Percentiles rank a stretch among this genome's conserved stretches.
Evolutionary conservation across 1,140 invertebrate species (phyloP).

Genomic region (Megalopta genalis): DNA sequence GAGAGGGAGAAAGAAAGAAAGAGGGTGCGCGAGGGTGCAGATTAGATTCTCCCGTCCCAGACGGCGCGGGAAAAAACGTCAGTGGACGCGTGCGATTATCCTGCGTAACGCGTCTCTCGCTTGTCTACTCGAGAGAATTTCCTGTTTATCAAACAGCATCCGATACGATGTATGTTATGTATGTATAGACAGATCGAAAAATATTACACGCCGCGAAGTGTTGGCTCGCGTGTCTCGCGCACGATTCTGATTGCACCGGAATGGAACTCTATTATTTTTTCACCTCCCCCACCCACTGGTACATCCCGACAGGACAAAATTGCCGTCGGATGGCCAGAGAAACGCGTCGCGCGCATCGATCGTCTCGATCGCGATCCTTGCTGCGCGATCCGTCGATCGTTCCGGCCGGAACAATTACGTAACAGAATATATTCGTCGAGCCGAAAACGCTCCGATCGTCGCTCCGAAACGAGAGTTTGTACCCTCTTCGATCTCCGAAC

Average conservation of each 20-base stretch:
- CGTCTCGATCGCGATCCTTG: too few species aligned
- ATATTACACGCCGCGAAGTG: constrained; percentile 23
- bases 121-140: too few species aligned
- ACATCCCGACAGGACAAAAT: constrained; percentile 16
- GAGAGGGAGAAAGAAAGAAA: too few species aligned
- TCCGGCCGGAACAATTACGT: background rate
- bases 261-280: background rate
- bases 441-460: background rate
- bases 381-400: background rate
- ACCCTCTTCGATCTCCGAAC: background rate
- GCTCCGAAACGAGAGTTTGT: background rate
- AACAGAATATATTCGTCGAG: background rate
- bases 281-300: background rate
- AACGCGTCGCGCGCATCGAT: constrained; percentile 17
- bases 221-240: constrained; percentile 1
- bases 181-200: constrained; percentile 30
- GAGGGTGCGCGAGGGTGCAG: too few species aligned
- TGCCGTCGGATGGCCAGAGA: background rate
- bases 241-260: background rate
- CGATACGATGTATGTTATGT: too few species aligned
- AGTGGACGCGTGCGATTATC: background rate
- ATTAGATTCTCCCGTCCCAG: background rate
- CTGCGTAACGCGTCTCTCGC: background rate
- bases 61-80: background rate
- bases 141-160: background rate